These are phyloP conservation scores for Melanotaenia nigrans DNA, from an alignment of 2,797 vertebrate species.

Conservation along the genomic window DNA sequence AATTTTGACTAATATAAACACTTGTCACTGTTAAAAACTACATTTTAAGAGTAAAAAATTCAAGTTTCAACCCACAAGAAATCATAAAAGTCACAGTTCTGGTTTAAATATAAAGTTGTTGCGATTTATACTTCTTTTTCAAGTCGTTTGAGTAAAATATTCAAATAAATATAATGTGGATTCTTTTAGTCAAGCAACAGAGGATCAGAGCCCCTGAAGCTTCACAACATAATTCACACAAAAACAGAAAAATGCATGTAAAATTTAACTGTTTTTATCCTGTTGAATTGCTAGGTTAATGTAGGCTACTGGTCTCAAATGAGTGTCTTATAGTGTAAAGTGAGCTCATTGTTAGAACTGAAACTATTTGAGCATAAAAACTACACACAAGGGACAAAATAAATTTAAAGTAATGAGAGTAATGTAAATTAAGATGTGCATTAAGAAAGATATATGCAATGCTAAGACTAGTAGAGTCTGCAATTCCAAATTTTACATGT, in stretches of 20 bases:
- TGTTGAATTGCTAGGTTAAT: neutral
- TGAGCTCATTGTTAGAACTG: neutral
- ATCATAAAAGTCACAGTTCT: neutral
- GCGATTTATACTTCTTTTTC: neutral
- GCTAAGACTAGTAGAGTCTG: neutral
- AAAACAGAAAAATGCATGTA: neutral
- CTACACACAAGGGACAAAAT: neutral
- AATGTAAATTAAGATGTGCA: neutral
- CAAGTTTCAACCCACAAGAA: neutral
- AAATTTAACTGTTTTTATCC: neutral
- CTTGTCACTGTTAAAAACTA: neutral
- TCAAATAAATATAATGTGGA: neutral
- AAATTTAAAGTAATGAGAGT: neutral
- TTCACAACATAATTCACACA: neutral
- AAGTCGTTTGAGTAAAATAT: neutral
- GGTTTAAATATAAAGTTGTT: neutral
- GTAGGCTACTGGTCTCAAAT: neutral
- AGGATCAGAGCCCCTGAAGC: neutral
- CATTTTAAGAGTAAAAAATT: neutral
- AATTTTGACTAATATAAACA: neutral
- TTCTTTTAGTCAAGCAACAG: neutral
- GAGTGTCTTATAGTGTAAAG: slow-evolving; percentile 2
- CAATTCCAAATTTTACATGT: neutral
- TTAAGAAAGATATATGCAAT: neutral
- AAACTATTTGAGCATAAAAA: neutral